phyloP scores from a whole-genome alignment of 1,140 invertebrate genomes.

The Tetramorium alpestre region DNA sequence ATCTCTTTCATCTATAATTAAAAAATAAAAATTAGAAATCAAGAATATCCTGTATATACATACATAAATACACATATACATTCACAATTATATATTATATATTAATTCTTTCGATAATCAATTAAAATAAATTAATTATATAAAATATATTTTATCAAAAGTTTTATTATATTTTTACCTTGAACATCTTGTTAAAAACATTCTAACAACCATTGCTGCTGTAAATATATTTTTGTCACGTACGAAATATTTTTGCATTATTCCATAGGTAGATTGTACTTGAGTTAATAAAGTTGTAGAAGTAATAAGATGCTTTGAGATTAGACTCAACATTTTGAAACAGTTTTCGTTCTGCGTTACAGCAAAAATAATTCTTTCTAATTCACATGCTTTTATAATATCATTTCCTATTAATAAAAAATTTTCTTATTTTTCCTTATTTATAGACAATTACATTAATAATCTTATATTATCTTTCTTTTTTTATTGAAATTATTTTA shows the following conservation, averaged over 20 bases:
- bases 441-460: not conserved
- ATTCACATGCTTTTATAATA: not conserved
- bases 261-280: not conserved
- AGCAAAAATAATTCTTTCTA: not conserved
- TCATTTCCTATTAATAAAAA: not conserved
- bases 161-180: conserved; percentile 31
- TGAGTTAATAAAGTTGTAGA: conserved; percentile 1
- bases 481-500: not conserved
- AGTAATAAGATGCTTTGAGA: not conserved
- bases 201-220: not conserved
- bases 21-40: not conserved
- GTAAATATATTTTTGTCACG: not conserved
- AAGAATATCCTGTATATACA: conserved; percentile 18
- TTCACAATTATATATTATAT: not conserved
- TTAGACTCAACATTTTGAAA: conserved; percentile 21
- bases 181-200: not conserved
- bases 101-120: not conserved
- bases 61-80: not conserved
- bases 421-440: not conserved
- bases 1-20: not conserved
- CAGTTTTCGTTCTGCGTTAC: not conserved
- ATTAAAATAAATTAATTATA: not conserved
- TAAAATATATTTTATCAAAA: not conserved
- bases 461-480: not conserved
- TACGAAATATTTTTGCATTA: conserved; percentile 19